Base-by-base conservation (phyloP, 2,888 invertebrate genomes). In the Synanthedon myopaeformis region DNA sequence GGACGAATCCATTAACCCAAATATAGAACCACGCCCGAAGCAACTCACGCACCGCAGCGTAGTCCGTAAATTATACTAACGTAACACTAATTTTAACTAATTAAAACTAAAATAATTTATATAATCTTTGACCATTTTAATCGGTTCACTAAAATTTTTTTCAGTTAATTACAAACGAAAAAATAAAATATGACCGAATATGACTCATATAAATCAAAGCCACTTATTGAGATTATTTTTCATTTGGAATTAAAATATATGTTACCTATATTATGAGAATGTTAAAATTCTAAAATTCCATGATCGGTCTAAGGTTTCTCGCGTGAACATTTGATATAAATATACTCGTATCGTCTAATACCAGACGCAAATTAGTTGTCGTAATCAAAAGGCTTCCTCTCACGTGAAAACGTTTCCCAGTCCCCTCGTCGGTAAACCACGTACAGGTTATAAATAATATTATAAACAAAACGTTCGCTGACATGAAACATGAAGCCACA, bases 1-100 rank as follows among this genome's bases (percentile, higher is more conserved):
- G 87, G 87, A 86, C 84, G 85, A 82, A 83, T 82, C 86, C 78
- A 87, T 86, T 87, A 85, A 86, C 87, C 87, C 84, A 86, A 84
- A 87, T 86, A 83, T 82, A 86, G 80, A 76, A 80, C 84, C 85
- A 71, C 84, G 76, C 83, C 84, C 80, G 78, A 59, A 58, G n/a
- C 45, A 45, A 14, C 6, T 45, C 72, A 76, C 70, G 74, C 79
- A 72, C 17, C 68, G 69, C 65, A 35, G 45, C 42, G 13, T 42
- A 13, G 17, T 14, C 17, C 17, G 49, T 17, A 49, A 49, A 14
- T 17, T 17, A 11, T 49, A 4, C 11, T 17, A 14, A 49, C 13
- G 3, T 49, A 17, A 49, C 17, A 49, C 49, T 8, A 5, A 6
- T 23, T 17, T 4, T 17, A 49, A 49, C 23, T 5, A 12, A 49